phyloP scores from a whole-genome alignment of 1,140 invertebrate genomes.

The Trachymyrmex cornetzi region DNA sequence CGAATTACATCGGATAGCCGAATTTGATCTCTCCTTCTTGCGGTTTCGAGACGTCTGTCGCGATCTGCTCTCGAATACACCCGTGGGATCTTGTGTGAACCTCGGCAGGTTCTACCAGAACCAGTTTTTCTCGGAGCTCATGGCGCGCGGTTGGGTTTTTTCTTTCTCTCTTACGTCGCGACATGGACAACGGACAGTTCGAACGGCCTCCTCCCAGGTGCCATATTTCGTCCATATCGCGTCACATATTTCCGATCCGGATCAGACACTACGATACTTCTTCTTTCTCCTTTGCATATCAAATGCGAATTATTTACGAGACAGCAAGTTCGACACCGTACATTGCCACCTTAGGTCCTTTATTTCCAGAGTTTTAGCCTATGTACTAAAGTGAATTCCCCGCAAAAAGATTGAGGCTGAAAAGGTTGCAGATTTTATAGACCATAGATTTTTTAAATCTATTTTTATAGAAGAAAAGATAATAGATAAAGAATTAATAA shows the following conservation, averaged over 20 bases:
- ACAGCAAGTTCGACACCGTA: neutral
- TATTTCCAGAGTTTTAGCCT: neutral
- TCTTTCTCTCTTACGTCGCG: constrained; percentile 31
- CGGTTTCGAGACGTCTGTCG: constrained; percentile 19
- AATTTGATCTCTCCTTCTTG: constrained; percentile 7
- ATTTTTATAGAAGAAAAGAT: too few species aligned
- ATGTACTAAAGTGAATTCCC: neutral
- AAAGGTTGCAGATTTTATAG: too few species aligned
- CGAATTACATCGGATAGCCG: constrained; percentile 3
- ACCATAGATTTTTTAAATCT: neutral
- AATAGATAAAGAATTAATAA: neutral
- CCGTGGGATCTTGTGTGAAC: neutral
- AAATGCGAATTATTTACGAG: constrained; percentile 36
- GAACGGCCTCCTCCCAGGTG: neutral
- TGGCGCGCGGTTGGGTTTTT: constrained; percentile 41
- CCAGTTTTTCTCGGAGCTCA: constrained; percentile 59
- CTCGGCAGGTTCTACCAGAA: constrained; percentile 56
- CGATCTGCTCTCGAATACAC: neutral
- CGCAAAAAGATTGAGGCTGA: neutral
- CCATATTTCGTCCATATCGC: constrained; percentile 19
- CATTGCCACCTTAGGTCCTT: neutral
- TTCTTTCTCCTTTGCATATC: neutral
- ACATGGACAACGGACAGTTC: constrained; percentile 11
- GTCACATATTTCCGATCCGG: constrained; percentile 34
- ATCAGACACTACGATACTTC: neutral